phyloP scores from a whole-genome alignment of 2,113 vertebrate genomes.

The Melanerpes aurifrons region DNA sequence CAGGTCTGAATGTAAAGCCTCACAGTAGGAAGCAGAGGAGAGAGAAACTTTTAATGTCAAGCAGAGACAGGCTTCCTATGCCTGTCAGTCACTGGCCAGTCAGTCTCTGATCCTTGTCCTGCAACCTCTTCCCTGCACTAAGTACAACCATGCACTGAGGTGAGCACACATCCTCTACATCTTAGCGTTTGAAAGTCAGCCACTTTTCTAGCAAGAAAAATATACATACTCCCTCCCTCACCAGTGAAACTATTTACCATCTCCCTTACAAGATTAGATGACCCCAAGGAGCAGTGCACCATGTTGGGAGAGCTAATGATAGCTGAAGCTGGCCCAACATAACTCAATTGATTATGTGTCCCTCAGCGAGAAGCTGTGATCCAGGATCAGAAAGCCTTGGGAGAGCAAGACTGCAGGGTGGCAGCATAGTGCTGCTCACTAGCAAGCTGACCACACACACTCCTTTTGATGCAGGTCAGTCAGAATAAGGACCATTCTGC shows the following conservation, averaged over 20 bases:
- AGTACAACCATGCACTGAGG: neutral
- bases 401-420: neutral
- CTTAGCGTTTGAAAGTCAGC: neutral
- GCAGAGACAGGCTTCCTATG: neutral
- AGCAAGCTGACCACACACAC: neutral
- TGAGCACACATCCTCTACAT: fast-evolving
- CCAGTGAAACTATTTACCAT: neutral
- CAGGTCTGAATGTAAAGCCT: neutral
- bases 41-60: neutral
- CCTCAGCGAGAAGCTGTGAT: neutral
- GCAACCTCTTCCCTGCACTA: neutral
- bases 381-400: neutral
- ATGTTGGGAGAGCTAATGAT: neutral
- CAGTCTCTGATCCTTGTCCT: neutral
- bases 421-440: neutral
- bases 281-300: neutral
- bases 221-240: neutral
- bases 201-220: neutral
- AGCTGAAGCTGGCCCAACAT: neutral
- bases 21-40: neutral
- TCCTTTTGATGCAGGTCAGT: neutral
- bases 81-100: neutral
- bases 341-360: neutral
- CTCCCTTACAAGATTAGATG: neutral
- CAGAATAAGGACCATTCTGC: fast-evolving